Conservation (phyloP, 1,140 invertebrate genomes). For the Macrobrachium rosenbergii region DNA sequence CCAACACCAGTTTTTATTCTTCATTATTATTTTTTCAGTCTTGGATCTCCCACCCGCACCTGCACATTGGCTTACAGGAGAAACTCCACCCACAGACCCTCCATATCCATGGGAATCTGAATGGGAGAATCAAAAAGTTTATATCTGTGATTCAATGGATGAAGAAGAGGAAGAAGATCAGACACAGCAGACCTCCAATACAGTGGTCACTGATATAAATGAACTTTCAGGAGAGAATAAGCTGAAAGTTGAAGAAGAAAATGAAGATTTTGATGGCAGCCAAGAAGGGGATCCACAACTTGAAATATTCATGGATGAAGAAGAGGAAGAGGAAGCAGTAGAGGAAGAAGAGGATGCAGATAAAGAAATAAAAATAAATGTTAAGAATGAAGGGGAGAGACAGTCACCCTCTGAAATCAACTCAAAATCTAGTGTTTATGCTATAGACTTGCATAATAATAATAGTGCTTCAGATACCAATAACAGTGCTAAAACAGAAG, state of each 20-base stretch:
- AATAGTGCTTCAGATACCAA: neutral
- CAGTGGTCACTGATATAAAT: slow-evolving; percentile 29
- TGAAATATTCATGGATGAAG: slow-evolving; percentile 43
- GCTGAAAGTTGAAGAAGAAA: slow-evolving; percentile 1
- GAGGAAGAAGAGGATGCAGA: slow-evolving; percentile 6
- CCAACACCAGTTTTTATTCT: neutral
- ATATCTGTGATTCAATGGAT: slow-evolving; percentile 51
- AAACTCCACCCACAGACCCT: slow-evolving; percentile 23
- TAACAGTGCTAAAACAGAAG: neutral
- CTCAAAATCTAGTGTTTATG: neutral
- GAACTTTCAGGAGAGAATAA: slow-evolving; percentile 16
- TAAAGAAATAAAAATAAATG: neutral
- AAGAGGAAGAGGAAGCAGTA: slow-evolving; percentile 49
- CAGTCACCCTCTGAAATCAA: neutral
- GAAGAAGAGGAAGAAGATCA: slow-evolving; percentile 30
- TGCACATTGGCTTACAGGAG: neutral
- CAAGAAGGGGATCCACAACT: slow-evolving; percentile 51
- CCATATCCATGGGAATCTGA: slow-evolving; percentile 65
- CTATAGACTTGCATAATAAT: neutral
- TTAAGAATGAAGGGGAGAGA: neutral
- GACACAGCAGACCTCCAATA: neutral
- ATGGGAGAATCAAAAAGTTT: slow-evolving; percentile 61
- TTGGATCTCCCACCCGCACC: slow-evolving; percentile 35
- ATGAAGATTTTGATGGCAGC: slow-evolving; percentile 41
- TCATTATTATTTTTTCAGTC: slow-evolving; percentile 20